phyloP scores from a whole-genome alignment of 2,888 invertebrate genomes.

The Drosophila limbata region DNA sequence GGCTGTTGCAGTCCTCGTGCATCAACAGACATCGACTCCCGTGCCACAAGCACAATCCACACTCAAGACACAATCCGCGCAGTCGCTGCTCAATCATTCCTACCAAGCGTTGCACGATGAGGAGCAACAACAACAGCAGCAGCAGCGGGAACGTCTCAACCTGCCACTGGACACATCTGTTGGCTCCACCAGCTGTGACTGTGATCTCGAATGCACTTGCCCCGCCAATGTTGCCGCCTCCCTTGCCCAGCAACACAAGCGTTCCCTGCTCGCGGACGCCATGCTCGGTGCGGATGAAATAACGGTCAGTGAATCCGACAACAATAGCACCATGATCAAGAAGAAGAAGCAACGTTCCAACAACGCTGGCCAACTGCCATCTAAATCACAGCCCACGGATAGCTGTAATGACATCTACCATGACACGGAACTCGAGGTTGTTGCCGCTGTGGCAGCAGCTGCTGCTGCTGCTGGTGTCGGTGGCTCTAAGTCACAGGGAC shows the following conservation, averaged over 20 bases:
- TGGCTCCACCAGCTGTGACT: slow-evolving; percentile 73
- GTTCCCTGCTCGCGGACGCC: slow-evolving; percentile 67
- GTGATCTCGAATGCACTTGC: slow-evolving; percentile 81
- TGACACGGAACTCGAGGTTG: slow-evolving; percentile 66
- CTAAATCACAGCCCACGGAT: slow-evolving; percentile 52
- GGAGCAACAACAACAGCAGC: slow-evolving; percentile 47
- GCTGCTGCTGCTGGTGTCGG: slow-evolving; percentile 42
- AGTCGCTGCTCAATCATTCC: slow-evolving; percentile 81
- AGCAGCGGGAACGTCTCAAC: slow-evolving; percentile 62
- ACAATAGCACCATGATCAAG: slow-evolving; percentile 82
- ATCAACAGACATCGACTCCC: slow-evolving; percentile 73
- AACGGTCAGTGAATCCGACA: slow-evolving; percentile 82
- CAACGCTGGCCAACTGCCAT: slow-evolving; percentile 52
- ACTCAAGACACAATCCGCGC: slow-evolving; percentile 74
- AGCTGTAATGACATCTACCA: slow-evolving; percentile 75
- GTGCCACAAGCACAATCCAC: slow-evolving; percentile 53
- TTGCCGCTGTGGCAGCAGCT: slow-evolving; percentile 27
- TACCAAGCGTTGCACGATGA: slow-evolving; percentile 81
- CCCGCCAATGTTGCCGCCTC: slow-evolving; percentile 29
- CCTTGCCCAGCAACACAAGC: slow-evolving; percentile 51
- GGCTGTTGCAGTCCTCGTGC: slow-evolving; percentile 81
- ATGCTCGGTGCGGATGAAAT: slow-evolving; percentile 83
- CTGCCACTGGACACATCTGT: slow-evolving; percentile 60
- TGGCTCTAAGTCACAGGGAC: slow-evolving; percentile 56
- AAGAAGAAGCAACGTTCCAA: slow-evolving; percentile 66